Conservation (phyloP, 2,113 vertebrate species). For the Pipa parva region DNA sequence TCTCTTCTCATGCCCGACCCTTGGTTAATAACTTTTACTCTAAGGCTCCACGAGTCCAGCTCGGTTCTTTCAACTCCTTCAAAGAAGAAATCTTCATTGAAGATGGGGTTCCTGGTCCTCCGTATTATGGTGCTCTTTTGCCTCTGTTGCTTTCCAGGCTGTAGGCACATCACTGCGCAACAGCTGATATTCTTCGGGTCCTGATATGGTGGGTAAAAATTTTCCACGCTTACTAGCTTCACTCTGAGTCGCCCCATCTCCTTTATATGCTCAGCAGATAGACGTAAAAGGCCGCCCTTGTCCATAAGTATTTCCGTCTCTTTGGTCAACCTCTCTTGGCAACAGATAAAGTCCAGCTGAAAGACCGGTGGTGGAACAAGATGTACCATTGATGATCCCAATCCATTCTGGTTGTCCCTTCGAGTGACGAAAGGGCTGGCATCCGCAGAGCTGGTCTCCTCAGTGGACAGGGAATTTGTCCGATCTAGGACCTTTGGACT, state of each 20-base stretch:
- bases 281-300: conserved; percentile 49
- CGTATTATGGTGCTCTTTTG: conserved; percentile 54
- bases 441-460: conserved; percentile 18
- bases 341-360: conserved; percentile 64
- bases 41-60: conserved; percentile 41
- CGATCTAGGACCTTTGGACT: not conserved
- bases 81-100: conserved; percentile 64
- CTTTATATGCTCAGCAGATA: conserved; percentile 49
- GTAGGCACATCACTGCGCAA: conserved; percentile 46
- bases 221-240: conserved; percentile 56
- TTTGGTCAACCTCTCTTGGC: conserved; percentile 58
- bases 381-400: not conserved
- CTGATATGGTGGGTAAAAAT: conserved; percentile 36
- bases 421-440: conserved; percentile 44
- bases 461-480: conserved; percentile 15
- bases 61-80: conserved; percentile 47
- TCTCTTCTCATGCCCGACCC: conserved; percentile 50
- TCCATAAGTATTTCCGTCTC: conserved; percentile 50
- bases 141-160: conserved; percentile 35
- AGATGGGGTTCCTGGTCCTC: conserved; percentile 55
- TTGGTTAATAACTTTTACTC: conserved; percentile 52
- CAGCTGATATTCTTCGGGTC: conserved; percentile 51
- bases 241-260: conserved; percentile 48
- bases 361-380: conserved; percentile 53
- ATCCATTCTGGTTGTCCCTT: conserved; percentile 48